Evolutionary conservation across 2,797 vertebrate species (phyloP), one percentile per base, ranked within the genome.

Genomic region (Lateolabrax maculatus): DNA sequence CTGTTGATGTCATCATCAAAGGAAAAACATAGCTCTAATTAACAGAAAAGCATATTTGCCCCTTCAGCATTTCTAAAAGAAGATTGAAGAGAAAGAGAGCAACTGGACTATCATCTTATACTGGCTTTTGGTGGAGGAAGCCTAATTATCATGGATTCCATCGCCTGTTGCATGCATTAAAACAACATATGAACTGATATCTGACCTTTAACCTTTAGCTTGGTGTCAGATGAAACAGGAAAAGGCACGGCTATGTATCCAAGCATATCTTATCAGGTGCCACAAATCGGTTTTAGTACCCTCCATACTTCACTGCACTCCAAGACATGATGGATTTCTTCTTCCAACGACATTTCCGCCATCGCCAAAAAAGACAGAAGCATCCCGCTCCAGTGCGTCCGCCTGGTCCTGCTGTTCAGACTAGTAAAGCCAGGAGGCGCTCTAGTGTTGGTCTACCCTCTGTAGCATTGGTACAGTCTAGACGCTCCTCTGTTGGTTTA

Each of bases 361-460:
- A 74, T 0, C 70, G 55, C 49, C 87, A 88, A 94, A 96, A 92
- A 84, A 57, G 13, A 21, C 74, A 1, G 77, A 91, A 79, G 75
- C 43, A 39, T 41, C 25, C 65, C 5, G 37, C 87, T 25, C 31
- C 56, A 1, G 72, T 12, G 34, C 88, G 86, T 31, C 89, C 82
- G 4, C 51, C 78, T 49, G 92, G 92, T 0, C 21, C 84, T 0
- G 89, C 96, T 0, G 87, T 98, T 81, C 95, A 95, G 62, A 93
- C 94, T 0, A 94, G 97, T 84, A 98, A 97, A 93, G 97, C 94
- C 8, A 92, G 96, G 52, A 95, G 96, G 2, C 96, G 96, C 68
- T 98, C 97, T 0, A 95, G 96, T 0, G 94, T 68, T 0, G 97
- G 97, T 3, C 91, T 96, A 79, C 95, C 97, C 1, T 98, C 97